Evolutionary conservation across 2,888 invertebrate species (phyloP).

Genomic region (Willowsia nigromaculata): DNA sequence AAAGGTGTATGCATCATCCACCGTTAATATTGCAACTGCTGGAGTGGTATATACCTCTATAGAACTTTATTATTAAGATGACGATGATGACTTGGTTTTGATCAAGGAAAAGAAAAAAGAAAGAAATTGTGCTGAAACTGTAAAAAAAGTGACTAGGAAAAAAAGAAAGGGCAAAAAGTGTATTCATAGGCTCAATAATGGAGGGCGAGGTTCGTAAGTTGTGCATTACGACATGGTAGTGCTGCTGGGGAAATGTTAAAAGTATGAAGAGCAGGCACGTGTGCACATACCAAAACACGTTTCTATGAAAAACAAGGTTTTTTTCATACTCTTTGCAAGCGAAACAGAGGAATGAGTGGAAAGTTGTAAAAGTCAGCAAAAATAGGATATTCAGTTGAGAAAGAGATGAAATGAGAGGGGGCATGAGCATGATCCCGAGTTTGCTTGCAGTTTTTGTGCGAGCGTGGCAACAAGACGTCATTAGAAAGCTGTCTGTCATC

Average conservation of each 20-base stretch:
- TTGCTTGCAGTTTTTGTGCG: slow-evolving; percentile 27
- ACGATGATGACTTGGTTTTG: background rate
- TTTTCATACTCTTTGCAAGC: slow-evolving; percentile 10
- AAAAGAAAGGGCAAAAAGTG: background rate
- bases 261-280: background rate
- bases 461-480: slow-evolving; percentile 36
- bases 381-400: slow-evolving; percentile 4
- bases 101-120: background rate
- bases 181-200: background rate
- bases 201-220: background rate
- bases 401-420: no score
- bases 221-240: background rate
- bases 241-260: background rate
- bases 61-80: background rate
- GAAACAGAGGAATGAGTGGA: background rate
- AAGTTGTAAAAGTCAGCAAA: slow-evolving; percentile 50
- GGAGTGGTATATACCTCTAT: background rate
- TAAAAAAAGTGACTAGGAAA: slow-evolving; percentile 9
- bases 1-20: background rate
- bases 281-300: background rate
- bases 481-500: slow-evolving; percentile 52
- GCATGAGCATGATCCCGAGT: background rate
- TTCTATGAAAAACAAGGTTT: background rate
- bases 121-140: slow-evolving; percentile 41
- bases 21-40: background rate